A percentile compares a stretch with the other conserved stretches of the same genome.
Evolutionary conservation across 2,797 vertebrate species (phyloP).

Genomic region (Hypotaenidia okinawae): DNA sequence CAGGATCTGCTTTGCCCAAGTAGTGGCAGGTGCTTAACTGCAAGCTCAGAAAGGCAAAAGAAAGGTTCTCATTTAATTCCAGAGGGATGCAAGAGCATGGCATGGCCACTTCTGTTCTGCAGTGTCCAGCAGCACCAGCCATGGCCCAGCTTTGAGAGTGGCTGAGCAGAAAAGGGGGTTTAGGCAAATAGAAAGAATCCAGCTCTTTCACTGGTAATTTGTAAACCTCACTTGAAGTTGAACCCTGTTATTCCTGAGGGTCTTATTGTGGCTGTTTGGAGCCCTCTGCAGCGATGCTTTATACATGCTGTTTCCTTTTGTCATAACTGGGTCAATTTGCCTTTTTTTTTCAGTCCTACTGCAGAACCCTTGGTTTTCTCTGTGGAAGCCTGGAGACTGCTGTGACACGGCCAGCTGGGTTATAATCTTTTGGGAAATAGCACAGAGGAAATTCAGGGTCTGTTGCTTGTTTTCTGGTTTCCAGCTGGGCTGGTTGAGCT

Average conservation of each 20-base stretch:
- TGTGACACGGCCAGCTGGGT: background rate
- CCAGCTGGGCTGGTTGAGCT: background rate
- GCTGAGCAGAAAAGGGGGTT: background rate
- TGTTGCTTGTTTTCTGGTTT: background rate
- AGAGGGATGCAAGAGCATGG: rapidly evolving
- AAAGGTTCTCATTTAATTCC: background rate
- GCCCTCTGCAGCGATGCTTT: background rate
- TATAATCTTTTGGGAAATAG: background rate
- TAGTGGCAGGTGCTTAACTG: background rate
- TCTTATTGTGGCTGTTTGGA: background rate
- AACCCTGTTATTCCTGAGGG: slow-evolving; percentile 11
- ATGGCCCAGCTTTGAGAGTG: rapidly evolving
- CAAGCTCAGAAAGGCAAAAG: background rate
- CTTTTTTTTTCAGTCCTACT: background rate
- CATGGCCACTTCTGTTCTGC: rapidly evolving
- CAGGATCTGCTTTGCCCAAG: background rate
- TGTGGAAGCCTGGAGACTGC: slow-evolving; percentile 10
- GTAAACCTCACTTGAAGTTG: slow-evolving; percentile 34
- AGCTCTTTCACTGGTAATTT: slow-evolving; percentile 21
- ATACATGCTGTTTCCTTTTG: background rate
- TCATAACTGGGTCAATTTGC: slow-evolving; percentile 50
- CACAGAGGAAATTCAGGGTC: background rate
- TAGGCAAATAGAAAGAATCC: background rate
- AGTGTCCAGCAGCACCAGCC: background rate
- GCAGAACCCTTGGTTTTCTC: slow-evolving; percentile 30